These are phyloP conservation scores for Manduca sexta DNA, from an alignment of 1,140 invertebrate genomes.

Conservation along the genomic window DNA sequence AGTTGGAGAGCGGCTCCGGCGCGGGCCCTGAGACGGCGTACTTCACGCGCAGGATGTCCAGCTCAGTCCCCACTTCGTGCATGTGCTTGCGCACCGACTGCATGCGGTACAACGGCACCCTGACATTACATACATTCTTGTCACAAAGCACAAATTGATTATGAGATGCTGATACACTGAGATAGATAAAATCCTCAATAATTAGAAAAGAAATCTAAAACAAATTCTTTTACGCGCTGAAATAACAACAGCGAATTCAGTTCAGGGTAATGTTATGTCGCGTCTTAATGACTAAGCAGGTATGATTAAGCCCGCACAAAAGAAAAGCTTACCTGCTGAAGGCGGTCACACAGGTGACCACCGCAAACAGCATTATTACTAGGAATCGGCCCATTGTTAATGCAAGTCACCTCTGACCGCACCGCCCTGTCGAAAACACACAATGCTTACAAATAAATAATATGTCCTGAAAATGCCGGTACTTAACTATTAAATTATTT, in stretches of 20 bases:
- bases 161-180: no score
- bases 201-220: no score
- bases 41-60: conserved; percentile 77
- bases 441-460: no score
- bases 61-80: conserved; percentile 84
- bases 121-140: conserved; percentile 55
- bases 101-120: conserved; percentile 84
- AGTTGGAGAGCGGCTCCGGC: conserved; percentile 94
- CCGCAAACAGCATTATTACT: conserved; percentile 34
- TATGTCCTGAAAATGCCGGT: no score
- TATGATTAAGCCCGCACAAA: not conserved
- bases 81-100: conserved; percentile 81
- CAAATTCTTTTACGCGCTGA: no score
- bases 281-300: not conserved
- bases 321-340: conserved; percentile 32
- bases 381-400: conserved; percentile 36
- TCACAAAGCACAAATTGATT: no score
- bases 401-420: conserved; percentile 32
- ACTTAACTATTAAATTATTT: no score
- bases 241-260: no score
- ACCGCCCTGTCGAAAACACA: conserved; percentile 17
- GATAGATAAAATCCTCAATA: no score
- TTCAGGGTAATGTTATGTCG: no score
- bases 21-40: conserved; percentile 73
- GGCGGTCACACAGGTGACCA: conserved; percentile 30